These are phyloP conservation scores for Scaptodrosophila latifasciaeformis DNA, from an alignment of 2,888 invertebrate genomes.

Conservation along the genomic window DNA sequence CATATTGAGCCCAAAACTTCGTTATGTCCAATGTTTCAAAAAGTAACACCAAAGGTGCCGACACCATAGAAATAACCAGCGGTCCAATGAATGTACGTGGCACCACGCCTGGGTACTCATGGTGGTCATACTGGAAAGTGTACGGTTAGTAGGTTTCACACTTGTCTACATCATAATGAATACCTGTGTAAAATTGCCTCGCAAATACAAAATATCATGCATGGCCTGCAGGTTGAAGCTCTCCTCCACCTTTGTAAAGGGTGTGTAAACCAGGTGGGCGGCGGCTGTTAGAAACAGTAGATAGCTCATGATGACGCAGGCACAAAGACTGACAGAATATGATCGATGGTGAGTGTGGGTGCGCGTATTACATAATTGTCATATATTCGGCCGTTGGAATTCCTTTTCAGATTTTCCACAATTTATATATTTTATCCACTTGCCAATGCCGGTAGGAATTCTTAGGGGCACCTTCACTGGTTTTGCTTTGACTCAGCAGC, in stretches of 20 bases:
- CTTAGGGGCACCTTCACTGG: too few species aligned
- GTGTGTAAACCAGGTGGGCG: conserved; percentile 89
- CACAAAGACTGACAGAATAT: too few species aligned
- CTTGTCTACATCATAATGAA: conserved; percentile 26
- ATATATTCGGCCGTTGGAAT: too few species aligned
- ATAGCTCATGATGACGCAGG: conserved; percentile 82
- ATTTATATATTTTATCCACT: too few species aligned
- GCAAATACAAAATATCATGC: conserved; percentile 95
- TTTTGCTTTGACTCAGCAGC: too few species aligned
- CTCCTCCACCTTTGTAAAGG: conserved; percentile 99
- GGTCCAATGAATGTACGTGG: conserved; percentile 97
- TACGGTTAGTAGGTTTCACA: too few species aligned
- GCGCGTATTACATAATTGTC: conserved; percentile 50
- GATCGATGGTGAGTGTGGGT: too few species aligned
- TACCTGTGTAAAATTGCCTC: conserved; percentile 89
- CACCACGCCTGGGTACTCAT: conserved; percentile 97
- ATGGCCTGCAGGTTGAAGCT: conserved; percentile 99
- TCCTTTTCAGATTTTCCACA: too few species aligned
- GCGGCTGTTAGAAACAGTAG: conserved; percentile 84
- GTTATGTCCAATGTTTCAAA: conserved; percentile 82
- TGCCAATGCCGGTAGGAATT: too few species aligned
- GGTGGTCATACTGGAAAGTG: conserved; percentile 91
- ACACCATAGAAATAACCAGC: conserved; percentile 84
- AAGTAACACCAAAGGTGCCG: conserved; percentile 84
- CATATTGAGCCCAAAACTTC: conserved; percentile 92